Conservation (phyloP, 2,888 invertebrate genomes). For the Erynnis tages region DNA sequence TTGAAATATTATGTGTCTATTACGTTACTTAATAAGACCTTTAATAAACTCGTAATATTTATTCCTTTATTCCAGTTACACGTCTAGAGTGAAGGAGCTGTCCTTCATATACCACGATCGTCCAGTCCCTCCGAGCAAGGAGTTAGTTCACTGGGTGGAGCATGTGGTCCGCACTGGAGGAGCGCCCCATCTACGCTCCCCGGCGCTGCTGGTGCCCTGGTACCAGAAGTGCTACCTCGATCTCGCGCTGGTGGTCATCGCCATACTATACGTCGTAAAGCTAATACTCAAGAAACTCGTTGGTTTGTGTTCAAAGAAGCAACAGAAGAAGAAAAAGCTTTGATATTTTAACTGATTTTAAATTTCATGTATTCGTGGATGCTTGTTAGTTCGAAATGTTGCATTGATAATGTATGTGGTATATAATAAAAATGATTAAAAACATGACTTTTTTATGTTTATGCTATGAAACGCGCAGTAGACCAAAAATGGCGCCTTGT, state of each 20-base stretch:
- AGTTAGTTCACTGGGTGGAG: slow-evolving; percentile 37
- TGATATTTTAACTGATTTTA: no score
- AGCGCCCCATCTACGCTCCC: slow-evolving; percentile 32
- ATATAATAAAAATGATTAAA: no score
- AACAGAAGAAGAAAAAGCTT: neutral
- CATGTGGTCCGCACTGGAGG: slow-evolving; percentile 36
- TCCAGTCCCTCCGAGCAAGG: slow-evolving; percentile 31
- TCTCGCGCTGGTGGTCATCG: neutral
- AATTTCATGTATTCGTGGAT: no score
- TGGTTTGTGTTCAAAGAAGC: neutral
- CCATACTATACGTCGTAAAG: neutral
- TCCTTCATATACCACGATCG: slow-evolving; percentile 37
- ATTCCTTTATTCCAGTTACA: neutral
- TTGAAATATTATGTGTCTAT: no score
- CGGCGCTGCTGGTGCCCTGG: slow-evolving; percentile 27
- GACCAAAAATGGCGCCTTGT: no score
- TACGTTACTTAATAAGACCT: no score
- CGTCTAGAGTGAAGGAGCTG: neutral
- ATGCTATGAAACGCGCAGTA: no score
- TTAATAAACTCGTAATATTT: no score
- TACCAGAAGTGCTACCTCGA: slow-evolving; percentile 35
- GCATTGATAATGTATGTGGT: no score
- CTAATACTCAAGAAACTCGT: neutral
- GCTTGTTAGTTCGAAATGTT: no score
- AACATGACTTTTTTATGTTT: no score